A percentile compares a stretch with the other conserved stretches of the same genome.
Evolutionary conservation across 2,888 invertebrate genomes (phyloP).

Genomic region (Resseliella maxima): DNA sequence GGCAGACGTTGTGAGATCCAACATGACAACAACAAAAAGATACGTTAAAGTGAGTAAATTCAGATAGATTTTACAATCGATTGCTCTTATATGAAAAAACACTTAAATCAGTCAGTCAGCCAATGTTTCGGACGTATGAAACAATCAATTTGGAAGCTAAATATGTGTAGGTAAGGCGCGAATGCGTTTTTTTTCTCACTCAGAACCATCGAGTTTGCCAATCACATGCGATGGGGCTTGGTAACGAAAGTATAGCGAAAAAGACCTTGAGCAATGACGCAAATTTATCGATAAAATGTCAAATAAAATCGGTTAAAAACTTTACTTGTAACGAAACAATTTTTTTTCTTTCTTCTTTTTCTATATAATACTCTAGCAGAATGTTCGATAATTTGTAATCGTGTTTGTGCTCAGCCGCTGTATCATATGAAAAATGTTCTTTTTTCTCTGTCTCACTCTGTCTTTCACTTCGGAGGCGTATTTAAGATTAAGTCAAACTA

Average conservation of each 20-base stretch:
- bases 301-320: slow-evolving; percentile 47
- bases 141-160: slow-evolving; percentile 18
- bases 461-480: background rate
- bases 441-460: no score
- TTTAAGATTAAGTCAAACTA: slow-evolving; percentile 34
- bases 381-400: no score
- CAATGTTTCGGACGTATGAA: slow-evolving; percentile 2
- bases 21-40: background rate
- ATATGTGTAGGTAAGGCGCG: background rate
- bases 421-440: background rate
- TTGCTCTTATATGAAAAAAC: background rate
- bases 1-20: background rate
- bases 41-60: background rate
- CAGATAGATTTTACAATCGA: background rate
- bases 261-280: slow-evolving; percentile 48
- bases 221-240: background rate
- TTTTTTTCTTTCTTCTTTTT: background rate
- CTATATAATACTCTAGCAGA: background rate
- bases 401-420: background rate
- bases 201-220: background rate
- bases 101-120: slow-evolving; percentile 32
- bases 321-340: background rate
- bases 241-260: slow-evolving; percentile 42
- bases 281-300: slow-evolving; percentile 54
- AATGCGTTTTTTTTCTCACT: background rate